Evolutionary conservation across 2,888 invertebrate species (phyloP), one percentile per base, ranked within the genome.

Genomic region (Nezara viridula): DNA sequence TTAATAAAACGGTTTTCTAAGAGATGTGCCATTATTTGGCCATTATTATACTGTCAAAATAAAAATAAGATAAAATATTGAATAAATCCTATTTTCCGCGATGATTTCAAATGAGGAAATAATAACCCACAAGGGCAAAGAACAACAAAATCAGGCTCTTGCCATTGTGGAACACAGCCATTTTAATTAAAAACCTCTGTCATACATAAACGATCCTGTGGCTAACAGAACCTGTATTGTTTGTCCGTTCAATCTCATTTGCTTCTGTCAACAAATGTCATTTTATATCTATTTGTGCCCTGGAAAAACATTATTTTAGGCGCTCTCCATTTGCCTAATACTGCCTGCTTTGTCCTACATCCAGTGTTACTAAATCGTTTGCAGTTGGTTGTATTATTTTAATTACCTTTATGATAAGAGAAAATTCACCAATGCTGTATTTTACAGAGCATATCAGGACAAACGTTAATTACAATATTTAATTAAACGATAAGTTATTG

Each of bases 121-220:
- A 60, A 60, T 60, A 14, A 60, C 16, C 4, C 27, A n/a, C 24
- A 55, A 27, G 55, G n/a, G 19, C 55, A 55, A 16, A 60, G 77
- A 77, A 37, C 77, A 81, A 81, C 44, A 47, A 81, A 81, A 81
- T 44, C n/a, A 81, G 81, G 21, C 44, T 4, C 12, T 7, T 47
- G 81, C 81, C 81, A 81, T 81, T 81, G n/a, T 81, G 81, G 44
- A 81, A 44, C 81, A 14, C 44, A 21, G n/a, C 44, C 44, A n/a
- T 81, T 81, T 81, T 81, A 81, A 81, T 81, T 81, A 81, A 81
- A 81, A 81, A 81, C 44, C 81, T 14, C 32, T 73, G 66, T 37
- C 66, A 73, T 73, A 73, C 66, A 73, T 73, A 73, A 73, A 73
- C 66, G 37, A 32, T 32, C 66, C 66, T 73, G 66, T 37, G 66